Percentiles rank a stretch among this genome's conserved stretches.
phyloP scores from a whole-genome alignment of 1,140 invertebrate genomes.

The Ooceraea biroi region DNA sequence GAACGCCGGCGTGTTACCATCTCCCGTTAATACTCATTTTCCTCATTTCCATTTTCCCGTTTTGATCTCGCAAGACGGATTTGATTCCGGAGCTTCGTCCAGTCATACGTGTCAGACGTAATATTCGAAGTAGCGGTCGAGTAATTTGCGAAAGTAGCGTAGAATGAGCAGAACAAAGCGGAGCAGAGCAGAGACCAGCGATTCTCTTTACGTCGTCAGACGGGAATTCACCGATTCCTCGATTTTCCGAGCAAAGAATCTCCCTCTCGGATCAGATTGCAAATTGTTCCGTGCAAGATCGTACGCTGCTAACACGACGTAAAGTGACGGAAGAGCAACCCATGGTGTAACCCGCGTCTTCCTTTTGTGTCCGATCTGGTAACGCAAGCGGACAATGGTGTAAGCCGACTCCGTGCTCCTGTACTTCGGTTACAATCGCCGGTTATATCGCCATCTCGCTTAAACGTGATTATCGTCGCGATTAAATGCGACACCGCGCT shows the following conservation, averaged over 20 bases:
- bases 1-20: not conserved
- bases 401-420: constrained; percentile 78
- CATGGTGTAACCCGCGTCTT: not conserved
- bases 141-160: not conserved
- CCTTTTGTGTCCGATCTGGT: constrained; percentile 77
- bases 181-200: not conserved
- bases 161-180: not conserved
- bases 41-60: too few relatives aligned
- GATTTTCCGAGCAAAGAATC: constrained; percentile 21
- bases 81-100: too few relatives aligned
- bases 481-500: not conserved
- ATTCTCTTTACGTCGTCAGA: not conserved
- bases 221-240: not conserved
- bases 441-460: constrained; percentile 68
- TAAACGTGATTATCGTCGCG: constrained; percentile 71
- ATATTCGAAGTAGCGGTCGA: not conserved
- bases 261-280: constrained; percentile 4
- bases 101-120: not conserved
- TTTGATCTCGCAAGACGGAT: too few relatives aligned
- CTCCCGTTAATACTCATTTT: too few relatives aligned
- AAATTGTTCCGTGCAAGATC: not conserved
- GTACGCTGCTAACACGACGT: not conserved
- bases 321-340: not conserved
- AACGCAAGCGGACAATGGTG: constrained; percentile 84
- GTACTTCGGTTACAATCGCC: constrained; percentile 79